Base-by-base conservation (phyloP, 2,888 invertebrate genomes). In the Heteromurus nitidus region DNA sequence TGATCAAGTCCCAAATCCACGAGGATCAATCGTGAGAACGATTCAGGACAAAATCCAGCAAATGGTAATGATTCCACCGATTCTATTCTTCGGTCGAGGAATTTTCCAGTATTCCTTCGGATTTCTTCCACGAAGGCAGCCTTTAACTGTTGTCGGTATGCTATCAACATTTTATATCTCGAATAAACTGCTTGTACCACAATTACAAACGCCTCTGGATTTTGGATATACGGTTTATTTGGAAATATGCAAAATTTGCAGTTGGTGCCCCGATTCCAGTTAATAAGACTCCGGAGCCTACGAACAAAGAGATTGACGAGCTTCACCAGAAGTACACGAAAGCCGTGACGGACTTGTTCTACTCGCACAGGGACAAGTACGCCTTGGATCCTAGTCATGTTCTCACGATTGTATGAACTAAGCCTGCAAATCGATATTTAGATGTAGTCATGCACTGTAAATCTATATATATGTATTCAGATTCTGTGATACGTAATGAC, bases 71-170 rank as follows among this genome's bases (percentile, higher is more conserved):
- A 90, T 96, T 16, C 93, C 95, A 0, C 95, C 95, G 0, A 91
- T 95, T 74, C 89, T 95, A 64, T 93, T 94, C 0, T 90, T 93
- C 36, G 96, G 96, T 0, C 91, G 98, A 42, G 98, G 98, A 2
- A 91, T 98, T 81, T 96, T 98, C 88, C 97, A 98, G 89, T 98
- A 98, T 88, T 93, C 92, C 0, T 95, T 94, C 88, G 98, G 98
- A 0, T 89, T 96, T 7, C 89, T 98, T 72, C 98, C 98, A 0
- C 92, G 93, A 60, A 91, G 97, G 42, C 91, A 91, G 82, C 95
- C 95, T 1, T 92, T 99, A 55, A 92, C 93, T 42, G 95, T 95
- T 87, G 95, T 98, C 95, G 96, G 79, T 79, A 79, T n/a, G n/a
- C n/a, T n/a, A n/a, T n/a, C n/a, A n/a, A n/a, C n/a, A n/a, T n/a